These are phyloP conservation scores for Lingula anatina DNA, from an alignment of 2,888 invertebrate genomes.

Conservation along the genomic window DNA sequence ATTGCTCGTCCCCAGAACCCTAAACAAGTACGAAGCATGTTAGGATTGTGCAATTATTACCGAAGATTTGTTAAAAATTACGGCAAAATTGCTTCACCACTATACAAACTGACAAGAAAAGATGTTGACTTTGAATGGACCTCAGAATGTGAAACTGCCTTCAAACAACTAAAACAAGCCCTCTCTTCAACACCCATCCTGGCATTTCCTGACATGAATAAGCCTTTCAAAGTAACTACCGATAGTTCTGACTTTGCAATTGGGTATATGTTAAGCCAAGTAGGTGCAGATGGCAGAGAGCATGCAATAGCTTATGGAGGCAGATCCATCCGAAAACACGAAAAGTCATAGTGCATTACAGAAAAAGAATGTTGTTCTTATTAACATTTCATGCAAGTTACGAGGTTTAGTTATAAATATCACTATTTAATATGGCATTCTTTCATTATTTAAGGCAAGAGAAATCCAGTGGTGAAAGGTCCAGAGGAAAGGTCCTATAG, in stretches of 20 bases:
- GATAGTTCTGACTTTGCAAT: constrained; percentile 9
- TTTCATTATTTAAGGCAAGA: too few species aligned
- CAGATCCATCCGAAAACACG: constrained; percentile 3
- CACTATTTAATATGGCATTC: too few species aligned
- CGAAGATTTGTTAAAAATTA: constrained; percentile 32
- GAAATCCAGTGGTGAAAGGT: too few species aligned
- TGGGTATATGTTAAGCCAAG: constrained; percentile 15
- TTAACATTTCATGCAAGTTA: too few species aligned
- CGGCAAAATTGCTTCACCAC: constrained; percentile 19
- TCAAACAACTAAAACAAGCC: constrained; percentile 22
- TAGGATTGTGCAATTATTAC: constrained; percentile 30
- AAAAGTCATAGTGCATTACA: constrained; percentile 9
- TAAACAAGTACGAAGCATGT: background rate
- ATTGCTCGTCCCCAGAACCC: background rate
- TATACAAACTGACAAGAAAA: constrained; percentile 25
- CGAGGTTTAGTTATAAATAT: too few species aligned
- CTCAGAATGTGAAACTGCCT: constrained; percentile 20
- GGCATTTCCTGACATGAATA: too few species aligned
- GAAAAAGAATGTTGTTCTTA: constrained; percentile 12
- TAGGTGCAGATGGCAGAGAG: constrained; percentile 10
- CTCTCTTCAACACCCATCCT: too few species aligned
- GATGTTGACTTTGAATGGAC: constrained; percentile 22
- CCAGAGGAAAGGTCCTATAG: too few species aligned
- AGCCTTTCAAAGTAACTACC: too few species aligned
- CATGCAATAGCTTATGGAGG: constrained; percentile 13